These are phyloP conservation scores for Pomatostomus ruficeps DNA, from an alignment of 2,113 vertebrate species.

Conservation along the genomic window DNA sequence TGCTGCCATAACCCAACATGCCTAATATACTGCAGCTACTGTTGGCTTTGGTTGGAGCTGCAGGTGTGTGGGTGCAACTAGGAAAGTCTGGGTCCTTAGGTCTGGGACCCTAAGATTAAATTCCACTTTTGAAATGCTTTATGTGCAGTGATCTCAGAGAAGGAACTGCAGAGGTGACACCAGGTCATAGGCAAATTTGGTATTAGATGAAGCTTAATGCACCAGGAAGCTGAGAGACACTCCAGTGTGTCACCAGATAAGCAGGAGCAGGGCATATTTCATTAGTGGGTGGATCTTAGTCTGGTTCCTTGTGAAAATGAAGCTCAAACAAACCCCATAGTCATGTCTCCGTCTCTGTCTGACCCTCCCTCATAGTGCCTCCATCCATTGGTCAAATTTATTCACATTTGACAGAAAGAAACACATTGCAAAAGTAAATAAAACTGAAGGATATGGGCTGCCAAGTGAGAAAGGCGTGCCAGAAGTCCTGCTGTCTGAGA, in stretches of 20 bases:
- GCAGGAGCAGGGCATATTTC: neutral
- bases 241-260: neutral
- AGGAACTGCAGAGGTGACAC: neutral
- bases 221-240: neutral
- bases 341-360: neutral
- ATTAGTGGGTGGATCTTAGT: neutral
- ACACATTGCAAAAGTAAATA: conserved; percentile 17
- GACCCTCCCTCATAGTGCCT: neutral
- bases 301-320: conserved; percentile 11
- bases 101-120: neutral
- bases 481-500: conserved; percentile 8
- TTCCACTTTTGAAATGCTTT: neutral
- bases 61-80: neutral
- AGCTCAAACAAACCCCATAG: neutral
- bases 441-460: neutral
- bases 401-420: neutral
- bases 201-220: neutral
- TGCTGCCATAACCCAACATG: neutral
- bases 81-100: neutral
- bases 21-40: neutral
- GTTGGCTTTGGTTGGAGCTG: neutral
- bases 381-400: neutral
- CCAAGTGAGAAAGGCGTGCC: neutral
- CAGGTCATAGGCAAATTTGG: neutral
- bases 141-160: neutral